Evolutionary conservation across 2,888 invertebrate genomes (phyloP).

Genomic region (Epicampocera succincta): DNA sequence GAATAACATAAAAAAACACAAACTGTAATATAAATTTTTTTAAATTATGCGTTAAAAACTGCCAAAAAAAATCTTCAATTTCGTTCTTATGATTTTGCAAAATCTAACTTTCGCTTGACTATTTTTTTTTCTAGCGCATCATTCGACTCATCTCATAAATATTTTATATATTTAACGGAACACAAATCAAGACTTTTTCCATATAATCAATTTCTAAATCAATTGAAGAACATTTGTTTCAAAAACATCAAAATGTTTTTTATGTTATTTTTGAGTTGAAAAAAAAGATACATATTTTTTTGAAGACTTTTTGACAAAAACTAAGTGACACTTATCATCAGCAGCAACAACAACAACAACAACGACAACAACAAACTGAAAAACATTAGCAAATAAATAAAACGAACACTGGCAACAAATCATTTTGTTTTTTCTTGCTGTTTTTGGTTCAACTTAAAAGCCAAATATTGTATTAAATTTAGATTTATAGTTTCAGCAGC

Average conservation of each 20-base stretch:
- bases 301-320: conserved; percentile 35
- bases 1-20: no score
- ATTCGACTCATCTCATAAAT: no score
- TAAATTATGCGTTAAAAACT: no score
- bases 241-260: conserved; percentile 59
- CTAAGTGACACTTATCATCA: conserved; percentile 51
- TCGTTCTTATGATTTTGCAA: no score
- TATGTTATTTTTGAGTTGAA: background rate
- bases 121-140: no score
- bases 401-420: conserved; percentile 37
- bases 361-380: no score
- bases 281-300: background rate
- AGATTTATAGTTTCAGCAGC: conserved; percentile 3
- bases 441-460: conserved; percentile 4
- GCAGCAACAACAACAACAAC: conserved; percentile 17
- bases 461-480: conserved; percentile 20
- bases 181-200: background rate
- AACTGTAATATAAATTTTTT: no score
- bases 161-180: no score
- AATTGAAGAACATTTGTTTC: conserved; percentile 55
- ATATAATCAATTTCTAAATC: conserved; percentile 51
- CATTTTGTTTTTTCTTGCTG: no score
- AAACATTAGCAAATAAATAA: conserved; percentile 10
- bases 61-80: no score
- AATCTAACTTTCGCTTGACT: no score